Percentiles rank a stretch among this genome's conserved stretches.
Conservation (phyloP, 2,113 vertebrate species). For the human region DNA sequence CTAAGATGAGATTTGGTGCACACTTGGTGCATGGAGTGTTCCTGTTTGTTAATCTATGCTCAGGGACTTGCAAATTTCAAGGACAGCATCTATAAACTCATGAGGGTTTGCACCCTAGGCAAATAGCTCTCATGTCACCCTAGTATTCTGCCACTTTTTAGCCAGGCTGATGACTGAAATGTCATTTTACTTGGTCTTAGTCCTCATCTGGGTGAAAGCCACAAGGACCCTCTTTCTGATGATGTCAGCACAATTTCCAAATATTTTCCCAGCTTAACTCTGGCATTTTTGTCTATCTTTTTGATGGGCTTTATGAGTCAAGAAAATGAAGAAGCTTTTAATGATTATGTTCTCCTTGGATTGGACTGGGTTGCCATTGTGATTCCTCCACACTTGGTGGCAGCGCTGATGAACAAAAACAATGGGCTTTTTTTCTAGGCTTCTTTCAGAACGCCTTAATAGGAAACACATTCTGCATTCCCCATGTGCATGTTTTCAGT, state of each 20-base stretch:
- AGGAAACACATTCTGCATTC: slow-evolving; percentile 56
- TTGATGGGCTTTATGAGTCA: neutral
- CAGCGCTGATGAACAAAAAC: slow-evolving; percentile 31
- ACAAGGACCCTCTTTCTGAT: neutral
- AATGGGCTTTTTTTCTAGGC: slow-evolving; percentile 11
- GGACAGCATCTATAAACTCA: neutral
- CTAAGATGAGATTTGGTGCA: neutral
- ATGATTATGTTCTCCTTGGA: neutral
- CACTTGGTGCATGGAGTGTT: neutral
- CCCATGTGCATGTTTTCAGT: slow-evolving; percentile 5
- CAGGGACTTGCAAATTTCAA: neutral
- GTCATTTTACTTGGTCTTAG: neutral
- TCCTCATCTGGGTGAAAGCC: neutral
- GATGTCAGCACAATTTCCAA: neutral
- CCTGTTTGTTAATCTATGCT: neutral
- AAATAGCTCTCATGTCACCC: neutral
- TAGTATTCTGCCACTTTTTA: neutral
- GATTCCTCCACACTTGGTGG: neutral
- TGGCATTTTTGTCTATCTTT: neutral
- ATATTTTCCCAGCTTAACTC: neutral
- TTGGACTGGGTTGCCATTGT: neutral
- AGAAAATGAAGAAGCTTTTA: neutral
- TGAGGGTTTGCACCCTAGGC: neutral
- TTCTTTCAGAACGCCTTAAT: slow-evolving; percentile 48
- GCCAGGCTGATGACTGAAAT: neutral